These are phyloP conservation scores for Glyphotaelius pellucidus DNA, from an alignment of 2,888 invertebrate species.

Conservation along the genomic window DNA sequence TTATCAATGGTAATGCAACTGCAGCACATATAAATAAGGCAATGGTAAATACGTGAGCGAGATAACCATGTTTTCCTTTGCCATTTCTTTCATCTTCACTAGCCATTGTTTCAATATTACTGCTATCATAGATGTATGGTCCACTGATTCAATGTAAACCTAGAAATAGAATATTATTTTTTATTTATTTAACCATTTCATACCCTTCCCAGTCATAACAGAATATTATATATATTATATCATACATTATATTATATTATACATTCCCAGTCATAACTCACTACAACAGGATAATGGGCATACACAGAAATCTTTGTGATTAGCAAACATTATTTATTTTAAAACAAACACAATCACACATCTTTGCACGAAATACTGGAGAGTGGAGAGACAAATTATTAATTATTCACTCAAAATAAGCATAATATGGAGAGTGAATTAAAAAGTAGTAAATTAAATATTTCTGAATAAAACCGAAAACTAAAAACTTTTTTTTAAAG, in stretches of 20 bases:
- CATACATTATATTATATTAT: too few relatives aligned
- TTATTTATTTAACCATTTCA: not conserved
- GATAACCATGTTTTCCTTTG: not conserved
- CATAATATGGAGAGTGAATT: not conserved
- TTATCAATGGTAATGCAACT: conserved; percentile 72
- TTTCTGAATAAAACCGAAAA: too few relatives aligned
- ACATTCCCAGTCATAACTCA: not conserved
- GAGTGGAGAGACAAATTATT: too few relatives aligned
- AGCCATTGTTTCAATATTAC: not conserved
- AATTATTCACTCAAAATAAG: not conserved
- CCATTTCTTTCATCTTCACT: not conserved
- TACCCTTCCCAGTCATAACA: not conserved
- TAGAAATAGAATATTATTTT: not conserved
- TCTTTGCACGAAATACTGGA: too few relatives aligned
- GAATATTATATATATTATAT: too few relatives aligned
- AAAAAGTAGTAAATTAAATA: not conserved
- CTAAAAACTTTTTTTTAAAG: too few relatives aligned
- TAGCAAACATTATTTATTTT: too few relatives aligned
- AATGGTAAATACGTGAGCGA: conserved; percentile 68
- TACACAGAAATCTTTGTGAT: not conserved
- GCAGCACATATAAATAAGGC: conserved; percentile 74
- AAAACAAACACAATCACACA: too few relatives aligned
- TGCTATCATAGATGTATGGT: not conserved
- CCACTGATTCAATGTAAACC: not conserved
- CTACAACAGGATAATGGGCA: not conserved